These are phyloP conservation scores for Drosophila subpulchrella DNA, from an alignment of 1,140 invertebrate species.

Conservation along the genomic window DNA sequence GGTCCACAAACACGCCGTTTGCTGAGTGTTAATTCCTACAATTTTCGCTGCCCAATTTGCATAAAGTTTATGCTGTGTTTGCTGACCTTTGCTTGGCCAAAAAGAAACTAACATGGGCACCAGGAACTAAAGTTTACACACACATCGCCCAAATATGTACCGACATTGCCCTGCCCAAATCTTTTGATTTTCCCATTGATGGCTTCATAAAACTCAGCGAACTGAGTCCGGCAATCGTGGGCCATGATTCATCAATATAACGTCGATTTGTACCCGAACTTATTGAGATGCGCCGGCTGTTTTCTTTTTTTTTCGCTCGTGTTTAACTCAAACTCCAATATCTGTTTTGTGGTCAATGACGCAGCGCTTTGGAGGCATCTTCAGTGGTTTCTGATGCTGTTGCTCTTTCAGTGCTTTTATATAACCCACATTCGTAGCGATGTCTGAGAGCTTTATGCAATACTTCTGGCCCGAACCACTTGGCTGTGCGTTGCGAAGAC, in stretches of 20 bases:
- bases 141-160: slow-evolving; percentile 12
- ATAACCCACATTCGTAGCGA: slow-evolving; percentile 67
- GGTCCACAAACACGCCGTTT: slow-evolving; percentile 4
- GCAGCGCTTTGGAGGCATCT: slow-evolving; percentile 52
- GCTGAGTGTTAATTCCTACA: slow-evolving; percentile 47
- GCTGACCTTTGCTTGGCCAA: slow-evolving; percentile 36
- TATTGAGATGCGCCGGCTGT: slow-evolving; percentile 52
- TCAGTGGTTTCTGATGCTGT: slow-evolving; percentile 49
- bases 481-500: slow-evolving; percentile 1
- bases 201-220: slow-evolving; percentile 44
- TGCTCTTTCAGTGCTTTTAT: slow-evolving; percentile 47
- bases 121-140: slow-evolving; percentile 6
- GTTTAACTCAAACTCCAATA: slow-evolving; percentile 30
- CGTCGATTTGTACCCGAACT: slow-evolving; percentile 34
- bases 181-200: slow-evolving; percentile 37
- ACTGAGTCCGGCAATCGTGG: slow-evolving; percentile 31
- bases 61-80: slow-evolving; percentile 47
- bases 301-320: slow-evolving; percentile 47
- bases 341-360: slow-evolving; percentile 70
- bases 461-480: slow-evolving; percentile 27
- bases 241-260: slow-evolving; percentile 67
- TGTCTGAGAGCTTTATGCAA: slow-evolving; percentile 50
- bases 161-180: slow-evolving; percentile 30
- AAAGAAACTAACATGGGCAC: slow-evolving; percentile 15
- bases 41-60: slow-evolving; percentile 58